These are phyloP conservation scores for Gymnodraco acuticeps DNA, from an alignment of 2,797 vertebrate species.

Conservation along the genomic window DNA sequence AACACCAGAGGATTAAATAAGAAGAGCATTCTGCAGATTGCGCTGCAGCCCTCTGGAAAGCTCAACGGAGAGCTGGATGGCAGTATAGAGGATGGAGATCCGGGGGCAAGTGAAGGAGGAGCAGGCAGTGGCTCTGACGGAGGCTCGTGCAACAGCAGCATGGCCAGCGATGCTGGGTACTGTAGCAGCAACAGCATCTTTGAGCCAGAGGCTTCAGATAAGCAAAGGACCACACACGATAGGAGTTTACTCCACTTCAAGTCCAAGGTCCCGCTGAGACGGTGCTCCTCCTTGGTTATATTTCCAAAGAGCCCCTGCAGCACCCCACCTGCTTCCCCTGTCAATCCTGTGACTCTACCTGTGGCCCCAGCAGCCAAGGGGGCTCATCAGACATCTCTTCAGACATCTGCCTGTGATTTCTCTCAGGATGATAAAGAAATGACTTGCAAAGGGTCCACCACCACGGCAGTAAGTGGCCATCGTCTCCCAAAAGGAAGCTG, in stretches of 20 bases:
- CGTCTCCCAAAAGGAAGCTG: slow-evolving; percentile 85
- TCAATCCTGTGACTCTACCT: slow-evolving; percentile 81
- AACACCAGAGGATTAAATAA: slow-evolving; percentile 75
- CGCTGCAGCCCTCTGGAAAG: slow-evolving; percentile 87
- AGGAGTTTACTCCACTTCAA: slow-evolving; percentile 77
- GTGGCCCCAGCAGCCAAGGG: slow-evolving; percentile 73
- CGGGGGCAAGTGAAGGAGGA: slow-evolving; percentile 60
- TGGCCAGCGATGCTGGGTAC: slow-evolving; percentile 84
- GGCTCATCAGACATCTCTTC: slow-evolving; percentile 84
- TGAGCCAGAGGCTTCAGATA: slow-evolving; percentile 86
- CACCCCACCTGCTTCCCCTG: slow-evolving; percentile 92
- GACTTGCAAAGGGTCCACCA: slow-evolving; percentile 84
- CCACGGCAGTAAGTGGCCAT: slow-evolving; percentile 86
- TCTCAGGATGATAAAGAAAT: slow-evolving; percentile 79
- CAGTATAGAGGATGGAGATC: slow-evolving; percentile 78
- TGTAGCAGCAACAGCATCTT: slow-evolving; percentile 87
- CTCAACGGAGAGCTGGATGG: slow-evolving; percentile 72
- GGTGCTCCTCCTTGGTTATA: slow-evolving; percentile 95
- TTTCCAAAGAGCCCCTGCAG: slow-evolving; percentile 92
- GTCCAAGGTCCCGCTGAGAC: slow-evolving; percentile 88
- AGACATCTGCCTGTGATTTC: slow-evolving; percentile 83
- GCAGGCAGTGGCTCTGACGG: slow-evolving; percentile 70
- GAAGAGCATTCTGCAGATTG: slow-evolving; percentile 93
- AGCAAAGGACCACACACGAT: slow-evolving; percentile 77
- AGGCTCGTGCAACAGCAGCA: slow-evolving; percentile 81